Conservation (phyloP, 37 sponge, comb jelly and placozoan genomes). For the Halisarca cf. caerulea region DNA sequence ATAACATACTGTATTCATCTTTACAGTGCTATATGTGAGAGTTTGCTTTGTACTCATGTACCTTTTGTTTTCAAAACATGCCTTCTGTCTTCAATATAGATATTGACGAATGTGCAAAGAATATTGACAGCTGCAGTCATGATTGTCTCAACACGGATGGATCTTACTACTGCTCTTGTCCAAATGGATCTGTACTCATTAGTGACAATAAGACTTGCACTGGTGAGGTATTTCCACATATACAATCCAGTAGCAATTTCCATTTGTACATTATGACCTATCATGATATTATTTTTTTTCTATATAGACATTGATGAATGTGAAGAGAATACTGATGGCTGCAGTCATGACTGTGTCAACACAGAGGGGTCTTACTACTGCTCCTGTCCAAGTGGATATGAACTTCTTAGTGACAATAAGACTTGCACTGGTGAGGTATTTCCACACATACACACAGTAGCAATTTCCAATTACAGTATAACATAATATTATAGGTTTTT, state of each 20-base stretch:
- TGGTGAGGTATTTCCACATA: background rate
- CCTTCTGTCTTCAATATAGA: background rate
- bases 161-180: background rate
- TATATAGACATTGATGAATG: constrained; percentile 9
- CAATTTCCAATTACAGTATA: too few species aligned
- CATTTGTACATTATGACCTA: too few species aligned
- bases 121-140: background rate
- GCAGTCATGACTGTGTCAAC: constrained; percentile 7
- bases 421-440: too few species aligned
- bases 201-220: background rate
- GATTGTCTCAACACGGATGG: background rate
- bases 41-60: too few species aligned
- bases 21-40: too few species aligned
- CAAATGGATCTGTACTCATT: background rate
- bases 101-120: background rate
- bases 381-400: background rate
- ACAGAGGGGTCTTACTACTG: background rate
- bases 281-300: too few species aligned
- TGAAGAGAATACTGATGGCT: background rate
- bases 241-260: too few species aligned
- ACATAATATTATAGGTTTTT: too few species aligned
- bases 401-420: background rate
- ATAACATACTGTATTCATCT: too few species aligned
- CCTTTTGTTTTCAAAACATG: too few species aligned
- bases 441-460: background rate